Evolutionary conservation across 2,113 vertebrate species (phyloP).

Genomic region (Semnornis frantzii): DNA sequence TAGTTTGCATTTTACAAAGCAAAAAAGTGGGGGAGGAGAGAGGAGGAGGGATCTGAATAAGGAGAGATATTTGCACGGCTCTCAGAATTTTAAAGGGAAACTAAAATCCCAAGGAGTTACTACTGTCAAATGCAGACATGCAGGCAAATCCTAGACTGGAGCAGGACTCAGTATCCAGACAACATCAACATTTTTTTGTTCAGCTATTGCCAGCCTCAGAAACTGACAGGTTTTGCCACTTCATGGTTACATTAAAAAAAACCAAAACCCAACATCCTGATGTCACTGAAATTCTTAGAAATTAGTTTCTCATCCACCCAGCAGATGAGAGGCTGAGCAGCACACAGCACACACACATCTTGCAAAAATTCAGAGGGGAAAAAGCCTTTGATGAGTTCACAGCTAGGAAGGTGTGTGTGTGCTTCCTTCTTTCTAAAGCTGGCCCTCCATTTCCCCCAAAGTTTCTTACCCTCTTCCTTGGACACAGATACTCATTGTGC

Average conservation of each 20-base stretch:
- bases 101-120: constrained; percentile 21
- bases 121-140: not conserved
- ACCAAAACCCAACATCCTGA: not conserved
- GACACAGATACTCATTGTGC: not conserved
- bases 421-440: not conserved
- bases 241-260: not conserved
- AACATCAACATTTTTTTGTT: constrained; percentile 25
- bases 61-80: not conserved
- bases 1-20: constrained; percentile 34
- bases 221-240: constrained; percentile 46
- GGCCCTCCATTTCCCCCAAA: not conserved
- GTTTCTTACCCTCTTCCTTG: not conserved
- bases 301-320: not conserved
- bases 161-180: constrained; percentile 39
- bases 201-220: not conserved
- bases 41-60: not conserved
- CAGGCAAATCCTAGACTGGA: constrained; percentile 19
- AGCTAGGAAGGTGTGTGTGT: not conserved
- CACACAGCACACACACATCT: not conserved
- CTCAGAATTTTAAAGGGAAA: constrained; percentile 36
- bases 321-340: not conserved
- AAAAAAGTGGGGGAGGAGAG: not conserved
- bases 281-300: constrained; percentile 24
- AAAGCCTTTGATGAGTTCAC: not conserved
- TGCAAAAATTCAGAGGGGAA: not conserved